Evolutionary conservation across 1,140 invertebrate genomes (phyloP), one percentile per base, ranked within the genome.

Genomic region (Acromyrmex charruanus): DNA sequence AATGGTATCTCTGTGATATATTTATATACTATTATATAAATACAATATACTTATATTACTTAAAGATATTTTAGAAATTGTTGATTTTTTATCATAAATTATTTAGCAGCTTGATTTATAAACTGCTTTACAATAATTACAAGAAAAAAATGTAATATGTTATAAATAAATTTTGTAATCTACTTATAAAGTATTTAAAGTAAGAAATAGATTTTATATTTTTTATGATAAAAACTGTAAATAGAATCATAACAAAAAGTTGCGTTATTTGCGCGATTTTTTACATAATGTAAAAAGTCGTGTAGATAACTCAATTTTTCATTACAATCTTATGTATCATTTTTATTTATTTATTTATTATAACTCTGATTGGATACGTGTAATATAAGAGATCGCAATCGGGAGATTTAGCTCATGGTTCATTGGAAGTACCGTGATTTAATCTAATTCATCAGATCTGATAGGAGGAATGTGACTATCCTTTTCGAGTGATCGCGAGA

Each of bases 371-470:
- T 25, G 7, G 1, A 9, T 63, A 35, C 16, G n/a, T 16, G 35
- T 61, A 31, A 31, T n/a, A 12, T 18, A 9, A 51, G 49, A 55
- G 9, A 4, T 65, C 3, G 4, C 49, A 63, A 14, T 77, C 21
- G 12, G 39, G 10, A 66, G 10, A 58, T 53, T 35, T 49, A n/a
- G 18, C 28, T 51, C 21, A 44, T 31, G 2, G 7, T 16, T 69
- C 18, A 69, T 39, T 21, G 28, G 49, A 81, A 87, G n/a, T 21
- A 25, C 16, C 51, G 55, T 68, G 85, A 75, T 88, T 66, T 77
- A 82, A 90, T 86, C 59, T 72, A 55, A 81, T 90, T 88, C 77
- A 49, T 58, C 71, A 77, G 61, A 82, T 81, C 55, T 39, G 89
- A 90, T 90, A 87, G 68, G 28, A 39, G 49, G 44, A 69, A 66